Evolutionary conservation across 2,113 vertebrate genomes (phyloP), one percentile per base, ranked within the genome.

Genomic region (Baryphthengus martii): DNA sequence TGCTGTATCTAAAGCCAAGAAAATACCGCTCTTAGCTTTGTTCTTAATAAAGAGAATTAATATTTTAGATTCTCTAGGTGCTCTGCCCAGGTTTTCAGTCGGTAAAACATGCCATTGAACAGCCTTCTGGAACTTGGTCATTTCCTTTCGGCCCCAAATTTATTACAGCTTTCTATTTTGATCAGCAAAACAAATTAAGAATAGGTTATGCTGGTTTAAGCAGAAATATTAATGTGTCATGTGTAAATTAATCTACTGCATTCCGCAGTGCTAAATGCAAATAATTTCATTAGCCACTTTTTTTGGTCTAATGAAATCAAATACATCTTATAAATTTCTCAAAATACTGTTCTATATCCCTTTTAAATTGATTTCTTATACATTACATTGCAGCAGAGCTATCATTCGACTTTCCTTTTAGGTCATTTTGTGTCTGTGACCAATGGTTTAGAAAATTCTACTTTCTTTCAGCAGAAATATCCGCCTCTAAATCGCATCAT

Each of bases 371-470:
- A 62, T 95, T 78, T 80, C 45, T 84, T 81, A 42, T 29, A 14
- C 35, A 59, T 74, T 91, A n/a, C 8, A 11, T 61, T 92, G 63
- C 89, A 79, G 74, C 15, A 89, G 33, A 93, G 65, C 12, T 29
- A 86, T 81, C 89, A 91, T 71, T 92, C 52, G 52, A 40, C 56
- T 93, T 90, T 75, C 23, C 55, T 74, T 95, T 90, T 56, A 88
- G 18, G 31, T 66, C n/a, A 84, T 86, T 95, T 94, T 84, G 16
- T 90, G 55, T 78, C 92, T 90, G 53, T 86, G 81, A 87, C 44
- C 88, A 91, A 61, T 71, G 81, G 72, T 45, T 90, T 89, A 96
- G 93, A 96, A 97, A 97, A 97, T 84, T 65, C 73, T 63, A 71
- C 58, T 89, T 94, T 94, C 87, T 91, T 92, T 72, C 52, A 77